These are phyloP conservation scores for Blastobasis lacticolella DNA, from an alignment of 2,888 invertebrate genomes.

Conservation along the genomic window DNA sequence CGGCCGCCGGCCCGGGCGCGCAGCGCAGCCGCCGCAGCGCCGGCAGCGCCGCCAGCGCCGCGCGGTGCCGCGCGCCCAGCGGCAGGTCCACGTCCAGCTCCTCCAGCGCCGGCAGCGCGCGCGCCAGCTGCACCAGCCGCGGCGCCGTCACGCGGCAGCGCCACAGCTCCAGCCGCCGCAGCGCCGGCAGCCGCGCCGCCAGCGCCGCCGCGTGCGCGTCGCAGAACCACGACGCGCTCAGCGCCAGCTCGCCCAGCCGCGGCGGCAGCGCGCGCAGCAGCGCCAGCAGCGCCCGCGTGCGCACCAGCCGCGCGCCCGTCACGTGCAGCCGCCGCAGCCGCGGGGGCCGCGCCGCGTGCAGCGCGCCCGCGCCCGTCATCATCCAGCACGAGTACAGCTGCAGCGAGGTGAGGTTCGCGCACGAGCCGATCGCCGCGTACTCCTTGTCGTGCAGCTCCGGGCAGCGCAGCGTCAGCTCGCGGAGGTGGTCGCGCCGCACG, in stretches of 20 bases:
- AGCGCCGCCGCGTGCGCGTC: conserved; percentile 26
- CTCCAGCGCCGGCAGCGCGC: conserved; percentile 8
- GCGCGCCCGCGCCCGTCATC: conserved; percentile 21
- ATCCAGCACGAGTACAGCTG: conserved; percentile 31
- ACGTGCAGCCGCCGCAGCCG: conserved; percentile 24
- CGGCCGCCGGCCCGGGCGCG: background rate
- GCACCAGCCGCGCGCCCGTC: conserved; percentile 27
- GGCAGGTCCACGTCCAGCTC: conserved; percentile 15
- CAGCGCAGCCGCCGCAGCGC: background rate
- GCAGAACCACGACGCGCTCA: conserved; percentile 18
- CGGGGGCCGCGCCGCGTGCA: conserved; percentile 10
- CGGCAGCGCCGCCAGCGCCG: background rate
- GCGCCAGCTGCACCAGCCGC: conserved; percentile 13
- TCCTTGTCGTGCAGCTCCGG: conserved; percentile 25
- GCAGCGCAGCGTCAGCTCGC: conserved; percentile 30
- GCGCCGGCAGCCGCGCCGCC: conserved; percentile 12
- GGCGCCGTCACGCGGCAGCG: conserved; percentile 10
- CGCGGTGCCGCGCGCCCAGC: conserved; percentile 1
- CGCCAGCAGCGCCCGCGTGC: conserved; percentile 9
- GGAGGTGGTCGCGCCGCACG: conserved; percentile 15
- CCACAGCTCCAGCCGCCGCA: conserved; percentile 24
- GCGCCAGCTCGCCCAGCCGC: conserved; percentile 13
- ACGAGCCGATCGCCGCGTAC: conserved; percentile 21
- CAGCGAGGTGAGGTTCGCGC: conserved; percentile 19
- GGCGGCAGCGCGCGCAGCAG: conserved; percentile 17